Evolutionary conservation across 2,888 invertebrate genomes (phyloP).

Genomic region (Zygaena filipendulae): DNA sequence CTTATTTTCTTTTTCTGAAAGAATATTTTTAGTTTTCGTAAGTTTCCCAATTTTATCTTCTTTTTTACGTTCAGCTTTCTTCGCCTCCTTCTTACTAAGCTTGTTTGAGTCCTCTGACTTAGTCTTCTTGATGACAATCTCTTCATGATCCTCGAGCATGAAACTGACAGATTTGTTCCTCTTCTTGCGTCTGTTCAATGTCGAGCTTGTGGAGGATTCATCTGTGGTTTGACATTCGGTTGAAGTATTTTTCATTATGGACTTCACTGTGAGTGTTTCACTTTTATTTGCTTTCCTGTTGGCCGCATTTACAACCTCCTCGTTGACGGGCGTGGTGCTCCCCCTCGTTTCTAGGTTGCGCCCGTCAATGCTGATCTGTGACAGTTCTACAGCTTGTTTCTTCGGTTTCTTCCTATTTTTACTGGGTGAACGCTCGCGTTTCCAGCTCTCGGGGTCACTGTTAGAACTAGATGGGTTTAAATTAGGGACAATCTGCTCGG

Average conservation of each 20-base stretch:
- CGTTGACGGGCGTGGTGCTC: no score
- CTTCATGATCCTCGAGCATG: constrained; percentile 42
- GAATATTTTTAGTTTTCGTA: constrained; percentile 1
- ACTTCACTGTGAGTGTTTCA: constrained; percentile 26
- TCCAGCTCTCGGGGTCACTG: constrained; percentile 18
- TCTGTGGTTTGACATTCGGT: constrained; percentile 21
- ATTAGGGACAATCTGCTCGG: no score
- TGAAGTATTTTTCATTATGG: constrained; percentile 34
- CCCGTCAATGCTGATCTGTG: no score
- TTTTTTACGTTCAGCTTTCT: constrained; percentile 11
- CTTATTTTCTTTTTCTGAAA: constrained; percentile 8
- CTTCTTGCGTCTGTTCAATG: constrained; percentile 36
- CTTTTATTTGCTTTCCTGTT: constrained; percentile 17
- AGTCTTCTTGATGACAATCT: constrained; percentile 34
- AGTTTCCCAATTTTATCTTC: constrained; percentile 9
- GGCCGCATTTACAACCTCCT: no score
- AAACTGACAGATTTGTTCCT: constrained; percentile 56
- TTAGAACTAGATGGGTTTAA: no score
- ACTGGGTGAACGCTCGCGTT: constrained; percentile 22
- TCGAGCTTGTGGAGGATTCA: constrained; percentile 13
- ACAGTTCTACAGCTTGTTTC: no score
- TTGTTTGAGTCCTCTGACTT: constrained; percentile 32
- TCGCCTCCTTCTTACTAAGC: constrained; percentile 23
- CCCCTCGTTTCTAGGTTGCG: no score
- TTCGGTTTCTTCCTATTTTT: constrained; percentile 24